Evolutionary conservation across 35 echinoderm and acorn worm genomes (phyloP), one percentile per base, ranked within the genome.

Genomic region (Lytechinus variegatus): DNA sequence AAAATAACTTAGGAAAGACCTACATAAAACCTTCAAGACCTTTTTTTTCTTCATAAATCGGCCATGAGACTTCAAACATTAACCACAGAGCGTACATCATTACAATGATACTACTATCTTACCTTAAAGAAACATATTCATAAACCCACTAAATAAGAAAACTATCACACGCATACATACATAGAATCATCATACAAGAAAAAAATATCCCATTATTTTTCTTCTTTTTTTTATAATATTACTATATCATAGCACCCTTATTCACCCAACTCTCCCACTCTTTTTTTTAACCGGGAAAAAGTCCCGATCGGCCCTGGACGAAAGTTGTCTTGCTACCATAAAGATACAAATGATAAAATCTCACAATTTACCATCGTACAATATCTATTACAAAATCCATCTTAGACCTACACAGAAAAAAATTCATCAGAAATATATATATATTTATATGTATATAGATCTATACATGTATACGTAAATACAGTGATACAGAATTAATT

Each of bases 1-100:
- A 92, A 96, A 96, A 96, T 96, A 91, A 96, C 88, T 27, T 92
- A 86, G 86, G 89, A 96, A 96, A 91, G 55, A 57, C 54, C 86
- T 57, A 89, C 27, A 52, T 92, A 86, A 93, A 54, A 93, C 92
- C 92, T 55, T 90, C 88, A 90, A 52, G 21, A 79, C 66, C n/a
- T 79, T 79, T 79, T 79, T 79, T 79, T 19, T 79, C 56, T 79
- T 71, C 14, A 79, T 79, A 24, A 79, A 79, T 16, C n/a, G 66
- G 66, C 21, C 66, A 79, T 24, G 66, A 79, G 66, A 79, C 16
- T n/a, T 79, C 1, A 79, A 79, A 79, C 55, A 56, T 92, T 60
- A 61, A 94, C 94, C 55, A 95, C 79, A 55, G 88, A 87, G 86
- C 52, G 21, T 90, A 52, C 52, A 14, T 90, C 52, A 9, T 90